Evolutionary conservation across 2,888 invertebrate genomes (phyloP).

Genomic region (Homarus gammarus): DNA sequence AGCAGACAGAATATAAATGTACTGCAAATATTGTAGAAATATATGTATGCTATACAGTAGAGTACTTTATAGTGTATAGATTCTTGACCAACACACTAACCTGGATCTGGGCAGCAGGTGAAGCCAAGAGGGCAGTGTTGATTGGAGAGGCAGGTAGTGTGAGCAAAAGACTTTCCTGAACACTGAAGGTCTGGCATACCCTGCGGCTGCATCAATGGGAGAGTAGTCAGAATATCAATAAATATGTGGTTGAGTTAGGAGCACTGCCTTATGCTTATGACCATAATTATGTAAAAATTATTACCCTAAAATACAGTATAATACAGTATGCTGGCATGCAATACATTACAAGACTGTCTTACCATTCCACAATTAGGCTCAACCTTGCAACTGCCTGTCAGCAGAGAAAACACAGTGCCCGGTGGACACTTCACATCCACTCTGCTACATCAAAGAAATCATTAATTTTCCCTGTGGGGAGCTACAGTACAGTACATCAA

Average conservation of each 20-base stretch:
- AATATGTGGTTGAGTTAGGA: too few species aligned
- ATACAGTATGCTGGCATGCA: not conserved
- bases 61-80: too few species aligned
- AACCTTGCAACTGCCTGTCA: constrained; percentile 1
- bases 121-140: constrained; percentile 16
- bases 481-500: not conserved
- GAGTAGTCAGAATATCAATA: too few species aligned
- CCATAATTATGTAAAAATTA: too few species aligned
- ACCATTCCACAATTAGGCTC: constrained; percentile 5
- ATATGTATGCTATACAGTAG: too few species aligned
- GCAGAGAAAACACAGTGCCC: constrained; percentile 33
- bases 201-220: too few species aligned
- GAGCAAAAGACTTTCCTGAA: constrained; percentile 4
- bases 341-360: constrained; percentile 11
- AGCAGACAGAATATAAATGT: too few species aligned
- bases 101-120: constrained; percentile 50
- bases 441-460: not conserved
- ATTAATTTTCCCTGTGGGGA: not conserved
- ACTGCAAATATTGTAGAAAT: too few species aligned
- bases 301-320: too few species aligned
- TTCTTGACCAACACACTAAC: not conserved
- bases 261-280: too few species aligned
- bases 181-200: not conserved
- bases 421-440: not conserved
- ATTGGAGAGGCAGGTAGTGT: constrained; percentile 36